A percentile compares a stretch with the other conserved stretches of the same genome.
These are phyloP conservation scores for Ctenicera cuprea DNA, from an alignment of 2,888 invertebrate species.

Conservation along the genomic window DNA sequence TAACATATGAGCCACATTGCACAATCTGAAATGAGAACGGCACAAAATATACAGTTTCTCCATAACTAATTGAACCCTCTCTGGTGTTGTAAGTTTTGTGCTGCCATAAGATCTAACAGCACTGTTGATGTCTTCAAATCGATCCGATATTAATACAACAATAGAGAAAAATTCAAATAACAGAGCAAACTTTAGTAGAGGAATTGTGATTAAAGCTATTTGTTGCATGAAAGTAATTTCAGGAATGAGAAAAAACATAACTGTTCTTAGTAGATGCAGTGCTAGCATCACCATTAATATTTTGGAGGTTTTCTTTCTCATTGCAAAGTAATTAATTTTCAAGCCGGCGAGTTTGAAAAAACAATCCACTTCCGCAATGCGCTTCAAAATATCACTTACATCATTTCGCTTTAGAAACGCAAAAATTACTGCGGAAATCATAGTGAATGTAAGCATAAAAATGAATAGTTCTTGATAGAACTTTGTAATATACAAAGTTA, in stretches of 20 bases:
- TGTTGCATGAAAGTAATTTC: conserved; percentile 59
- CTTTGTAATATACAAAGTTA: conserved; percentile 39
- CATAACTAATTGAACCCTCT: conserved; percentile 22
- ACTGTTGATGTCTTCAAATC: conserved; percentile 61
- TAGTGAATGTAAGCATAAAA: conserved; percentile 43
- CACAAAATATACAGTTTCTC: conserved; percentile 60
- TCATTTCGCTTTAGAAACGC: conserved; percentile 44
- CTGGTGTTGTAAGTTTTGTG: neutral
- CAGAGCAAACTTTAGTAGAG: conserved; percentile 61
- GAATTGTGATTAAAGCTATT: conserved; percentile 55
- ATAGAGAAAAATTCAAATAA: conserved; percentile 62
- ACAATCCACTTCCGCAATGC: conserved; percentile 58
- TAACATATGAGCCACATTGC: conserved; percentile 58
- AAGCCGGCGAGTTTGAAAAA: conserved; percentile 52
- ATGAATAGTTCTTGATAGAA: conserved; percentile 48
- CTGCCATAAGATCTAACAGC: conserved; percentile 48
- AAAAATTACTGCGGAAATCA: conserved; percentile 45
- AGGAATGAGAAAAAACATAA: conserved; percentile 55
- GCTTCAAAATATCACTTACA: conserved; percentile 42
- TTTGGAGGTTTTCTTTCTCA: conserved; percentile 52
- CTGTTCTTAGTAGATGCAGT: conserved; percentile 53
- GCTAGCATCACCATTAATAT: conserved; percentile 51
- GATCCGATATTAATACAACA: conserved; percentile 57
- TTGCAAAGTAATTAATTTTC: conserved; percentile 53
- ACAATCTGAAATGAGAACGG: conserved; percentile 62